These are phyloP conservation scores for Ciconia maguari DNA, from an alignment of 2,113 vertebrate genomes.

Conservation along the genomic window DNA sequence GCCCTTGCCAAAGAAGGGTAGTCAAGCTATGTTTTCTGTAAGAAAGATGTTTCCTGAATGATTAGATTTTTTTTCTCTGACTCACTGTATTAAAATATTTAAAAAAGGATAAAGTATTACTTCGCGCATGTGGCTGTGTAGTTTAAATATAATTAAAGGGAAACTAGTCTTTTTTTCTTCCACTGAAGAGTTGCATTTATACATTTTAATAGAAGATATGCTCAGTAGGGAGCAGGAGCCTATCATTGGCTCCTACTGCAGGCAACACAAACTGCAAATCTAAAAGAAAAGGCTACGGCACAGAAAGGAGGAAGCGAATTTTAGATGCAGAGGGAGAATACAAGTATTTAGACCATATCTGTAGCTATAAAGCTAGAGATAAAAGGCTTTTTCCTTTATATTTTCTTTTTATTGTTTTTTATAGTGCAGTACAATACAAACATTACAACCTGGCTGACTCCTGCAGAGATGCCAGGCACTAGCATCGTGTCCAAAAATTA, in stretches of 20 bases:
- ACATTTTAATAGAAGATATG: slow-evolving; percentile 76
- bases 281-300: slow-evolving; percentile 53
- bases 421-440: slow-evolving; percentile 70
- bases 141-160: slow-evolving; percentile 68
- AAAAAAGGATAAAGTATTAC: background rate
- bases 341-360: slow-evolving; percentile 66
- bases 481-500: slow-evolving; percentile 77
- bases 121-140: background rate
- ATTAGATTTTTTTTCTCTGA: background rate
- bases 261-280: slow-evolving; percentile 69
- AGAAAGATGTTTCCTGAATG: slow-evolving; percentile 26
- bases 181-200: slow-evolving; percentile 65
- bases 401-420: slow-evolving; percentile 67
- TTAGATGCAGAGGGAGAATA: slow-evolving; percentile 56
- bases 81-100: background rate
- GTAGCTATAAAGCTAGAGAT: slow-evolving; percentile 64
- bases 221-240: slow-evolving; percentile 69
- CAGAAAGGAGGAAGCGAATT: slow-evolving; percentile 33
- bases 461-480: slow-evolving; percentile 74
- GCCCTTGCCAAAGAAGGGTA: slow-evolving; percentile 26
- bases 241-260: slow-evolving; percentile 73
- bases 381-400: slow-evolving; percentile 61
- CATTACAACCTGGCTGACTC: slow-evolving; percentile 70
- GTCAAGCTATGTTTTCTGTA: slow-evolving; percentile 57
- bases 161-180: slow-evolving; percentile 52